A percentile compares a stretch with the other conserved stretches of the same genome.
phyloP scores from a whole-genome alignment of 1,140 invertebrate genomes.

The Physella acuta region DNA sequence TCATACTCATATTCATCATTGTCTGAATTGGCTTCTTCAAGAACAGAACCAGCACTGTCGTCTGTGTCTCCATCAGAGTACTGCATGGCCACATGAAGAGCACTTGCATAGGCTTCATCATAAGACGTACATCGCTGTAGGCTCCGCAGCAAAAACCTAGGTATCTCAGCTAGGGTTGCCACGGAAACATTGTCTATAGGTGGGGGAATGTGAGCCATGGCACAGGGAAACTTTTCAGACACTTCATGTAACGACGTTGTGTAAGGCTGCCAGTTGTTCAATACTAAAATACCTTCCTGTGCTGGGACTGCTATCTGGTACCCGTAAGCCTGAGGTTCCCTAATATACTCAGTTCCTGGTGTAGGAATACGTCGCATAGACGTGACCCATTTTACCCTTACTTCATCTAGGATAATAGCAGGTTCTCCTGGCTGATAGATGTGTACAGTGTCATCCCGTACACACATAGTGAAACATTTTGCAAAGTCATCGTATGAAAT shows the following conservation, averaged over 20 bases:
- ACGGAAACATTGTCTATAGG: constrained; percentile 55
- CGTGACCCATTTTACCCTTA: constrained; percentile 50
- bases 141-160: constrained; percentile 31
- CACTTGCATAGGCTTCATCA: constrained; percentile 52
- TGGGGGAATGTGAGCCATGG: constrained; percentile 48
- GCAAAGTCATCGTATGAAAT: constrained; percentile 55
- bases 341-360: constrained; percentile 25
- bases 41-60: constrained; percentile 47
- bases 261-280: constrained; percentile 53
- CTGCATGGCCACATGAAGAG: constrained; percentile 46
- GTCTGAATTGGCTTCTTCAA: constrained; percentile 48
- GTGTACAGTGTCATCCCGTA: constrained; percentile 49
- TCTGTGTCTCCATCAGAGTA: constrained; percentile 50
- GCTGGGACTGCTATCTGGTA: constrained; percentile 47
- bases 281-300: constrained; percentile 45
- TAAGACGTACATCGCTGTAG: constrained; percentile 42
- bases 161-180: constrained; percentile 44
- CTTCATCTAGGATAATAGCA: constrained; percentile 51
- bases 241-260: constrained; percentile 52
- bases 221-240: constrained; percentile 43
- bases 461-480: constrained; percentile 45
- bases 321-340: constrained; percentile 41
- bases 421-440: constrained; percentile 54
- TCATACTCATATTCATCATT: constrained; percentile 57
- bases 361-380: constrained; percentile 43